Evolutionary conservation across 1,140 invertebrate genomes (phyloP).

Genomic region (Procambarus virginalis): DNA sequence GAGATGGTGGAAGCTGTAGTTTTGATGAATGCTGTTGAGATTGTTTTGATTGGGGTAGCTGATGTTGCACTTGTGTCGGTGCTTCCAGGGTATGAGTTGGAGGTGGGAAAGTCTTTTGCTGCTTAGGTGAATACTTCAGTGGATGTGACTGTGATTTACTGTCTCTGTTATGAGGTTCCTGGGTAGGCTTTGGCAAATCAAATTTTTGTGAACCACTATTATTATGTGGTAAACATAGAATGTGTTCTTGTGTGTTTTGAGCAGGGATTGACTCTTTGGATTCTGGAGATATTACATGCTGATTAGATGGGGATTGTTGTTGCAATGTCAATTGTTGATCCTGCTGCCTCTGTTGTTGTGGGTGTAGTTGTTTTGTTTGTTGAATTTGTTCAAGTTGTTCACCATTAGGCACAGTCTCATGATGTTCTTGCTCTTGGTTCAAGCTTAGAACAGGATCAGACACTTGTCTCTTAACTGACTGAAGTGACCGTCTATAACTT

Average conservation of each 20-base stretch:
- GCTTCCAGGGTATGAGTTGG: background rate
- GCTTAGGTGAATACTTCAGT: background rate
- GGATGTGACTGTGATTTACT: background rate
- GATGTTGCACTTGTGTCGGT: background rate
- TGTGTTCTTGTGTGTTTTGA: background rate
- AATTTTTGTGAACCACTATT: background rate
- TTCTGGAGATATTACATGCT: background rate
- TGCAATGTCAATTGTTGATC: background rate
- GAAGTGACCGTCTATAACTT: background rate
- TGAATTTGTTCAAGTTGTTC: conserved; percentile 19
- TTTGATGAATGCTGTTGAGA: background rate
- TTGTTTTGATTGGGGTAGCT: background rate
- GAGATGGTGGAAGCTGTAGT: background rate
- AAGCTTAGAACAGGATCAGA: background rate
- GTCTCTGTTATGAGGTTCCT: background rate
- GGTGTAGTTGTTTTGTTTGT: conserved; percentile 19
- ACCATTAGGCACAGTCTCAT: background rate
- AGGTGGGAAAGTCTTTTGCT: background rate
- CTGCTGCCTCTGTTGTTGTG: background rate
- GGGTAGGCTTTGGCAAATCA: background rate
- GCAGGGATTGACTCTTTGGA: background rate
- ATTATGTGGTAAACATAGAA: background rate
- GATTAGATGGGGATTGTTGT: background rate
- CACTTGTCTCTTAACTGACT: background rate
- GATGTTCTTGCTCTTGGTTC: background rate